phyloP scores from a whole-genome alignment of 2,797 vertebrate genomes.

The Pitangus sulphuratus region DNA sequence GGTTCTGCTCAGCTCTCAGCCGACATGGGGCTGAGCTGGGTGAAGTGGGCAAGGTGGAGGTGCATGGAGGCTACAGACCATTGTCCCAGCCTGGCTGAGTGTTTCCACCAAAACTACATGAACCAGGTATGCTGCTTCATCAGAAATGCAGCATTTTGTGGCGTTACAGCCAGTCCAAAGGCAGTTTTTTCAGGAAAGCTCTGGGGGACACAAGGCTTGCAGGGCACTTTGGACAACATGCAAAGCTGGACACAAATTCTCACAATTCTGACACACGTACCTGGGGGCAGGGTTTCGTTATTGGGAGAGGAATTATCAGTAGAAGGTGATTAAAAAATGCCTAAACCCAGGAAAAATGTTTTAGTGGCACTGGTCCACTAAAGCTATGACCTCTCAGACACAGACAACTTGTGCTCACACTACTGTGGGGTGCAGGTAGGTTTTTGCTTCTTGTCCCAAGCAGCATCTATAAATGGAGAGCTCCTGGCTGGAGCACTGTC shows the following conservation, averaged over 20 bases:
- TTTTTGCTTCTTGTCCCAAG: neutral
- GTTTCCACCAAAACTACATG: neutral
- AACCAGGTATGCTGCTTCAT: neutral
- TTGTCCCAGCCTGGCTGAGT: neutral
- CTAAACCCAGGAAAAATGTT: neutral
- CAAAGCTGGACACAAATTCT: neutral
- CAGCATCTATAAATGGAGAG: neutral
- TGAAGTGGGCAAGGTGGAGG: neutral
- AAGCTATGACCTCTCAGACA: neutral
- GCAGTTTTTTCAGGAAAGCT: neutral
- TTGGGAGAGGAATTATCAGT: neutral
- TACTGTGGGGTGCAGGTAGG: neutral
- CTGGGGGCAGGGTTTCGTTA: neutral
- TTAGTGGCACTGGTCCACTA: neutral
- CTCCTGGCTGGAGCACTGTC: neutral
- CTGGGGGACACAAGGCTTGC: neutral
- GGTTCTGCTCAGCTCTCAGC: neutral
- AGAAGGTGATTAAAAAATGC: neutral
- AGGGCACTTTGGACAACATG: neutral
- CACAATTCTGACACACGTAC: fast-evolving
- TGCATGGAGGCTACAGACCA: fast-evolving
- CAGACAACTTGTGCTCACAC: neutral
- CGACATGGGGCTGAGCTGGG: fast-evolving
- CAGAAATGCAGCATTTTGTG: neutral
- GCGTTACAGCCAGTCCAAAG: neutral